Evolutionary conservation across 2,797 vertebrate genomes (phyloP).

Genomic region (Cheirogaleus major): DNA sequence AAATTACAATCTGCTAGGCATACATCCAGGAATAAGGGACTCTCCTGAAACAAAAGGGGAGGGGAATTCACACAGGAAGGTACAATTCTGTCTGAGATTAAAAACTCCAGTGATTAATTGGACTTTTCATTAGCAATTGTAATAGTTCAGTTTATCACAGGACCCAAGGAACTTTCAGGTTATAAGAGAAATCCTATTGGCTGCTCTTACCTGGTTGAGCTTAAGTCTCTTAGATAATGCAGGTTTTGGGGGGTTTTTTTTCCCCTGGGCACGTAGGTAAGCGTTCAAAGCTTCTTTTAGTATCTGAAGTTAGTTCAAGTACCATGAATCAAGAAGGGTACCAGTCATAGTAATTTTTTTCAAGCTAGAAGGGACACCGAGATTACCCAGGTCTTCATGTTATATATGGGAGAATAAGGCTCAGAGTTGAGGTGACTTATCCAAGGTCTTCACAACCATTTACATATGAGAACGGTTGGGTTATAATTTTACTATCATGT

Average conservation of each 20-base stretch:
- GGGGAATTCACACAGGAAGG: neutral
- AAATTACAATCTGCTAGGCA: neutral
- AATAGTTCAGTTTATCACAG: neutral
- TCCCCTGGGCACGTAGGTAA: neutral
- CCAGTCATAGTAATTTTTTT: neutral
- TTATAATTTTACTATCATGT: neutral
- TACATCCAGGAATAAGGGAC: neutral
- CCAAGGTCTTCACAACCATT: neutral
- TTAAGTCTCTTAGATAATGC: neutral
- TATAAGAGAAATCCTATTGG: neutral
- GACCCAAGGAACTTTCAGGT: neutral
- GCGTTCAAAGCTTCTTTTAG: neutral
- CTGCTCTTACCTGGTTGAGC: neutral
- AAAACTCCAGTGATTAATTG: conserved; percentile 13
- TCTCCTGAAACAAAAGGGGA: conserved; percentile 15
- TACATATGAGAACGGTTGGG: neutral
- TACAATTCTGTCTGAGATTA: neutral
- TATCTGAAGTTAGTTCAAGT: neutral
- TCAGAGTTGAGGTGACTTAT: neutral
- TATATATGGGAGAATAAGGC: neutral
- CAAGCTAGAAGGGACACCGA: neutral
- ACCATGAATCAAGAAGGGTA: neutral
- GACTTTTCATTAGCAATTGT: neutral
- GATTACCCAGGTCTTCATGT: neutral
- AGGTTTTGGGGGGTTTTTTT: neutral